Percentiles rank a stretch among this genome's conserved stretches.
Conservation (phyloP, 2,113 vertebrate species). For the Cepphus grylle region DNA sequence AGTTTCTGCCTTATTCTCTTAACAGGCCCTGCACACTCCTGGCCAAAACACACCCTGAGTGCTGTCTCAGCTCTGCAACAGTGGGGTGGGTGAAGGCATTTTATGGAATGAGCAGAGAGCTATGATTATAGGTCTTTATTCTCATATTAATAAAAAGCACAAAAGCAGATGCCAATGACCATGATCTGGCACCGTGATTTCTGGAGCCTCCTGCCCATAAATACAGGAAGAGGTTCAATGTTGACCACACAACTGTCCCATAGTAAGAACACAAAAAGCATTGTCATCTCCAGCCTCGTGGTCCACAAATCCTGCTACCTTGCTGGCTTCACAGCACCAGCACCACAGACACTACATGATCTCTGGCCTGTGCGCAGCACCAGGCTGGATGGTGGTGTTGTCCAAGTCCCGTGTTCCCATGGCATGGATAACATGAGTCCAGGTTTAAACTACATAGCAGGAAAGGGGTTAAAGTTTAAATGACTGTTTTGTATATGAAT, state of each 20-base stretch:
- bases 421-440: not conserved
- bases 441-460: constrained; percentile 54
- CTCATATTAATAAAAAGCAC: not conserved
- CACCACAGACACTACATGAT: fast-evolving
- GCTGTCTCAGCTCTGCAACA: not conserved
- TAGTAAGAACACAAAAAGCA: not conserved
- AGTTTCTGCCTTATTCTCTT: not conserved
- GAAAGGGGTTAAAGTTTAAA: constrained; percentile 76
- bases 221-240: not conserved
- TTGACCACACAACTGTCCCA: not conserved
- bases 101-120: not conserved
- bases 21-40: not conserved
- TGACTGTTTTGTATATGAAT: constrained; percentile 78
- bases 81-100: not conserved
- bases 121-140: not conserved
- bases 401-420: not conserved
- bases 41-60: not conserved
- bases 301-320: not conserved
- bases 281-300: not conserved
- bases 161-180: not conserved
- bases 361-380: not conserved
- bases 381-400: not conserved
- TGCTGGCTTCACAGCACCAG: not conserved
- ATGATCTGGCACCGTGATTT: not conserved
- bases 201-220: not conserved